Conservation (phyloP, 2,113 vertebrate genomes). For the Budorcas taxicolor region DNA sequence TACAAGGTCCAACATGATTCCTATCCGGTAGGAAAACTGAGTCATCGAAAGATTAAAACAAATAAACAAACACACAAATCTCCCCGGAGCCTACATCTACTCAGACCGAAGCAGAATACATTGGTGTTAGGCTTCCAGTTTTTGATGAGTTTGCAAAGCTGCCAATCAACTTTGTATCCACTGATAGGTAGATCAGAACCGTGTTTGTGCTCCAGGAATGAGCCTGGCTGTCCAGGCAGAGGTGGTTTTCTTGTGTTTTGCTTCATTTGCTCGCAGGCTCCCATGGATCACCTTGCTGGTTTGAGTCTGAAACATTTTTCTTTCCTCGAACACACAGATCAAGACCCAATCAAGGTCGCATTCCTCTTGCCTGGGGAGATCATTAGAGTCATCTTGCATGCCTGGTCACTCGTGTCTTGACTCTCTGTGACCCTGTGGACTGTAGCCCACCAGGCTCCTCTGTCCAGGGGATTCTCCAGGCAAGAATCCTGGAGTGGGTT, state of each 20-base stretch:
- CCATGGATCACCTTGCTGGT: fast-evolving
- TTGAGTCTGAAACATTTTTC: neutral
- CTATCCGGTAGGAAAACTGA: too few species aligned
- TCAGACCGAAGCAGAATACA: neutral
- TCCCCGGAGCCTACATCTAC: neutral
- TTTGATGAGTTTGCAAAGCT: neutral
- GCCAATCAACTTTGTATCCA: neutral
- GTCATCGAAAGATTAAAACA: fast-evolving
- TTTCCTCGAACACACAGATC: fast-evolving
- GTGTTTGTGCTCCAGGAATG: fast-evolving
- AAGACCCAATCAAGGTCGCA: neutral
- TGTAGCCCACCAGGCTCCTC: neutral
- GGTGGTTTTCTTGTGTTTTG: neutral
- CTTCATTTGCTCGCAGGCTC: neutral
- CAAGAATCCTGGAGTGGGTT: neutral
- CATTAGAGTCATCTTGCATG: fast-evolving
- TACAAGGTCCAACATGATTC: neutral
- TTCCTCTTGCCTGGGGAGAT: neutral
- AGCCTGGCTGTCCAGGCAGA: too few species aligned
- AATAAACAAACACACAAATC: neutral
- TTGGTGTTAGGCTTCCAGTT: fast-evolving
- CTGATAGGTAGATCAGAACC: fast-evolving
- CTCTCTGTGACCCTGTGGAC: neutral
- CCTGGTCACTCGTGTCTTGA: fast-evolving
- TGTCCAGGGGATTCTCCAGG: neutral